These are phyloP conservation scores for Hippocampus mohnikei DNA, from an alignment of 2,113 vertebrate species.

Conservation along the genomic window DNA sequence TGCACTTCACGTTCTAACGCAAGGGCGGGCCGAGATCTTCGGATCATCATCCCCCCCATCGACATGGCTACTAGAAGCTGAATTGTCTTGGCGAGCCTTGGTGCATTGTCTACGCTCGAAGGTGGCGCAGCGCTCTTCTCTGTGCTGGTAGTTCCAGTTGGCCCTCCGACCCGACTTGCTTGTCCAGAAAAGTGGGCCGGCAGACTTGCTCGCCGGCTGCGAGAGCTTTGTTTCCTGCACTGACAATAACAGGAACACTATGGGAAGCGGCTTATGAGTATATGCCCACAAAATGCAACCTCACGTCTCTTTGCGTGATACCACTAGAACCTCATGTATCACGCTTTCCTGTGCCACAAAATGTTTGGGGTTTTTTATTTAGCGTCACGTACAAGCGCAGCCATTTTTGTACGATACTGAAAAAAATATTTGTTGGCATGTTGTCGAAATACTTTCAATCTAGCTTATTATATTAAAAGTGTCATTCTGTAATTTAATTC, in stretches of 20 bases:
- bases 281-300: not conserved
- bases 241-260: conserved; percentile 72
- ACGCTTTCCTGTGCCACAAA: conserved; percentile 15
- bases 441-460: too few species aligned
- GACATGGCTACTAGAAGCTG: too few species aligned
- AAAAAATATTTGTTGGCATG: too few species aligned
- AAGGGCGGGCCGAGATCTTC: too few species aligned
- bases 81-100: too few species aligned
- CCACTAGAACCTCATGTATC: conserved; percentile 21
- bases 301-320: conserved; percentile 4
- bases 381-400: too few species aligned
- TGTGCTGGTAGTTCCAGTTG: not conserved
- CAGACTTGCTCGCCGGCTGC: conserved; percentile 12
- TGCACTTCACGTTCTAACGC: too few species aligned
- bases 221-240: conserved; percentile 53
- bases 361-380: not conserved
- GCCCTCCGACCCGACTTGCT: not conserved
- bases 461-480: too few species aligned
- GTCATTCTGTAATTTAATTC: too few species aligned
- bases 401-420: too few species aligned
- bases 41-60: too few species aligned
- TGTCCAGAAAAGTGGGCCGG: conserved; percentile 15
- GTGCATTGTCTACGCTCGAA: not conserved
- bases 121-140: not conserved
- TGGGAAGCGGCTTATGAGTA: conserved; percentile 43